Conservation (phyloP, 2,888 invertebrate species). For the Parelbella ahira region DNA sequence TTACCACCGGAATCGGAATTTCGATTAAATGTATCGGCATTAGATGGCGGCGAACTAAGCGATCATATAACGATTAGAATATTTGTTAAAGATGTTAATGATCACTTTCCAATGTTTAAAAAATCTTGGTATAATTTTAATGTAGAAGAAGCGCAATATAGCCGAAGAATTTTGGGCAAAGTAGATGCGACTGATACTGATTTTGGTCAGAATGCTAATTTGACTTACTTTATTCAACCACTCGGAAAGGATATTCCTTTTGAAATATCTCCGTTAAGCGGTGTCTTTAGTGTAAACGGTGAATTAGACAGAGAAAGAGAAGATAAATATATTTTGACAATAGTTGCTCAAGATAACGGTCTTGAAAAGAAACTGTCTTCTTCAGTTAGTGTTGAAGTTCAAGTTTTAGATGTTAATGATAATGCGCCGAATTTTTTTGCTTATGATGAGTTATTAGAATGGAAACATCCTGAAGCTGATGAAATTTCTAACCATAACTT, state of each 20-base stretch:
- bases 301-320: constrained; percentile 87
- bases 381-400: constrained; percentile 89
- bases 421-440: constrained; percentile 90
- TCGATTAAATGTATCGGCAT: constrained; percentile 86
- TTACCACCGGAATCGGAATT: constrained; percentile 88
- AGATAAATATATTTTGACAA: constrained; percentile 85
- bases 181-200: constrained; percentile 90
- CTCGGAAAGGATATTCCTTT: constrained; percentile 81
- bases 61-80: constrained; percentile 86
- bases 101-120: constrained; percentile 90
- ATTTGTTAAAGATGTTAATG: constrained; percentile 89
- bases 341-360: constrained; percentile 88
- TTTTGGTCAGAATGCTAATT: constrained; percentile 88
- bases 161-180: constrained; percentile 85
- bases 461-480: constrained; percentile 70
- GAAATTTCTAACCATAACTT: constrained; percentile 74
- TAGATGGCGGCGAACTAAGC: constrained; percentile 87
- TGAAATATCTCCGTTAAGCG: constrained; percentile 84
- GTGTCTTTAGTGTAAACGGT: constrained; percentile 86
- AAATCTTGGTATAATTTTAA: constrained; percentile 92
- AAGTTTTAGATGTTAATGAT: constrained; percentile 91
- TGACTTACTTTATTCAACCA: constrained; percentile 84
- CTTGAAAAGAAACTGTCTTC: constrained; percentile 82
- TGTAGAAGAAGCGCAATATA: constrained; percentile 88
- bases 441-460: constrained; percentile 83